phyloP scores from a whole-genome alignment of 2,797 vertebrate species.

The Tolypeutes matacus region DNA sequence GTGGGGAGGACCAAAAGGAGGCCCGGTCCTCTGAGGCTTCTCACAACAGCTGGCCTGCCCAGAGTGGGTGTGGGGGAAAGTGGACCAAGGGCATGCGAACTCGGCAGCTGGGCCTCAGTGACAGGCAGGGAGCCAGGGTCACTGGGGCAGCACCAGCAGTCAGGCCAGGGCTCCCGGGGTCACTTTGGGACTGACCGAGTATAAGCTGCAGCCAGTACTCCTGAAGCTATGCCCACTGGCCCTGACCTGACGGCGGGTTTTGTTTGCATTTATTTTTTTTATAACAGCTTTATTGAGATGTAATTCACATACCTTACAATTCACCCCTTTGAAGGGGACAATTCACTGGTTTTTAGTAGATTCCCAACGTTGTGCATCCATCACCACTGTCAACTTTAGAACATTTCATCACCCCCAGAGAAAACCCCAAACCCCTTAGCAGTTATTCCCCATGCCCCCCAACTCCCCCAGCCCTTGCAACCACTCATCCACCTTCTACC shows the following conservation, averaged over 20 bases:
- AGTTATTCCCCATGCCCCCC: neutral
- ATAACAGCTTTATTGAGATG: neutral
- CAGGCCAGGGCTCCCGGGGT: too few species aligned
- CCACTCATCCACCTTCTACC: neutral
- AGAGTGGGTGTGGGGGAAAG: too few species aligned
- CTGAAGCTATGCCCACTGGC: neutral
- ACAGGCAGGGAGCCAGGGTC: neutral
- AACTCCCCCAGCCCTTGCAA: neutral
- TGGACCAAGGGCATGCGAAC: too few species aligned
- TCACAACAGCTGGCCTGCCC: too few species aligned
- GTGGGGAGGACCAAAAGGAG: too few species aligned
- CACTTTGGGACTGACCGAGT: neutral
- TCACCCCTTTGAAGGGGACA: neutral
- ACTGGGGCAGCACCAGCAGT: neutral
- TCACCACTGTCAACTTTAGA: neutral
- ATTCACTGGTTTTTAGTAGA: neutral
- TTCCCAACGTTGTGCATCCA: too few species aligned
- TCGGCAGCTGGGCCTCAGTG: neutral
- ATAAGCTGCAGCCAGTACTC: neutral
- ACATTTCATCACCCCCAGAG: neutral
- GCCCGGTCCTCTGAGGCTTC: too few species aligned
- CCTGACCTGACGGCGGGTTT: neutral
- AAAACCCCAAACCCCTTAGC: neutral
- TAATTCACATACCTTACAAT: rapidly evolving
- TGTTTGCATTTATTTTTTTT: neutral